Evolutionary conservation across 2,888 invertebrate genomes (phyloP).

Genomic region (Boloria euphrosyne): DNA sequence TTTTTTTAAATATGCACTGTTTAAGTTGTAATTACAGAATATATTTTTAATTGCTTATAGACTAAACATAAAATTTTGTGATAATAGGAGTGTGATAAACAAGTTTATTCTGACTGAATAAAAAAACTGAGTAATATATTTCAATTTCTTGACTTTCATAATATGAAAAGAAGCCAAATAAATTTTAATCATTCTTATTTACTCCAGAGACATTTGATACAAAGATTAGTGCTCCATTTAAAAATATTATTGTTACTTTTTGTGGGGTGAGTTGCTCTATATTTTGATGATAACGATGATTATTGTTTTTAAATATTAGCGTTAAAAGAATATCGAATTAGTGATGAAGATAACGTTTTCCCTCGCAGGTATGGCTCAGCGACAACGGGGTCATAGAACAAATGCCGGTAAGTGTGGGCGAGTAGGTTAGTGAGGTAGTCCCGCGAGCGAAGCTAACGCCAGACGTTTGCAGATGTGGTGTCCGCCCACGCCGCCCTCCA

Average conservation of each 20-base stretch:
- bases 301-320: not conserved
- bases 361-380: constrained; percentile 88
- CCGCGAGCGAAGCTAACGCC: constrained; percentile 14
- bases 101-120: too few relatives aligned
- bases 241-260: not conserved
- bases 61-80: too few relatives aligned
- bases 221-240: too few relatives aligned
- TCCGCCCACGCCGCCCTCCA: constrained; percentile 97
- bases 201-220: too few relatives aligned
- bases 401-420: constrained; percentile 89
- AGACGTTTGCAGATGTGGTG: constrained; percentile 91
- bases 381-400: constrained; percentile 84
- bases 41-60: too few relatives aligned
- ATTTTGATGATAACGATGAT: not conserved
- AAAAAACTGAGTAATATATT: too few relatives aligned
- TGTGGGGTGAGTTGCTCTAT: constrained; percentile 10
- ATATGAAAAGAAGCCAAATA: too few relatives aligned
- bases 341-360: not conserved
- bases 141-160: too few relatives aligned
- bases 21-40: too few relatives aligned
- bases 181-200: not conserved
- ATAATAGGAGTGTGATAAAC: too few relatives aligned
- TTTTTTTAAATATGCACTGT: too few relatives aligned
- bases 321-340: not conserved
- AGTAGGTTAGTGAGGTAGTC: not conserved